A percentile compares a stretch with the other conserved stretches of the same genome.
phyloP scores from a whole-genome alignment of 2,797 vertebrate species.

The Botia kubotai region DNA sequence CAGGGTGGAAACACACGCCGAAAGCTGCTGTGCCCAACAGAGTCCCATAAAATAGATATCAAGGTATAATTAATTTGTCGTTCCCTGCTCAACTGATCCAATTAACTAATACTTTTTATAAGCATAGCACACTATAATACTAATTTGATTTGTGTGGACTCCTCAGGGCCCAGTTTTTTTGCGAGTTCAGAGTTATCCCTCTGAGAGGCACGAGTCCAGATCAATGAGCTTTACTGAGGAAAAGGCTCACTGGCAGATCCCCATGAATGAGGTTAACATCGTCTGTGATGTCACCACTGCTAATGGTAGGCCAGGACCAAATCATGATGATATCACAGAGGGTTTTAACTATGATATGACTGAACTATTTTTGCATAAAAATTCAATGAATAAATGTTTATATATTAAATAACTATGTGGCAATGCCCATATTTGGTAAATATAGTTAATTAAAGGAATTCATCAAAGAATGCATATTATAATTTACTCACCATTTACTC shows the following conservation, averaged over 20 bases:
- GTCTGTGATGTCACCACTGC: conserved; percentile 86
- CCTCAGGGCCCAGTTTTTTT: conserved; percentile 89
- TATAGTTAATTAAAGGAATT: too few relatives aligned
- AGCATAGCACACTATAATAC: background rate
- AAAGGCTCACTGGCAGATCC: conserved; percentile 88
- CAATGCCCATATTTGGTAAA: too few relatives aligned
- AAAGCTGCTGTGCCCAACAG: conserved; percentile 88
- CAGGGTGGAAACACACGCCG: conserved; percentile 76
- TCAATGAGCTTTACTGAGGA: conserved; percentile 92
- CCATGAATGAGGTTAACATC: conserved; percentile 90
- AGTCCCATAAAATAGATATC: conserved; percentile 83
- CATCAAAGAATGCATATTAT: too few relatives aligned
- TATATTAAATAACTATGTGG: too few relatives aligned
- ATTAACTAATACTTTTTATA: background rate
- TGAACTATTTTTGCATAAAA: too few relatives aligned
- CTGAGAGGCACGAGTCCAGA: conserved; percentile 85
- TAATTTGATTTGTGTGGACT: conserved; percentile 4
- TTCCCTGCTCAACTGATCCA: background rate
- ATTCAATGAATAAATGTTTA: too few relatives aligned
- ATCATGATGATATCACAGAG: background rate
- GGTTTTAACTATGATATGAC: background rate
- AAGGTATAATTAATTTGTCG: conserved; percentile 79
- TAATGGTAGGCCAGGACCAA: conserved; percentile 78
- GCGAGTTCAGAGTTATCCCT: conserved; percentile 84
- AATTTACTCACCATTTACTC: too few relatives aligned